Base-by-base conservation (phyloP, 2,797 vertebrate species). In the Sebastes goodei region DNA sequence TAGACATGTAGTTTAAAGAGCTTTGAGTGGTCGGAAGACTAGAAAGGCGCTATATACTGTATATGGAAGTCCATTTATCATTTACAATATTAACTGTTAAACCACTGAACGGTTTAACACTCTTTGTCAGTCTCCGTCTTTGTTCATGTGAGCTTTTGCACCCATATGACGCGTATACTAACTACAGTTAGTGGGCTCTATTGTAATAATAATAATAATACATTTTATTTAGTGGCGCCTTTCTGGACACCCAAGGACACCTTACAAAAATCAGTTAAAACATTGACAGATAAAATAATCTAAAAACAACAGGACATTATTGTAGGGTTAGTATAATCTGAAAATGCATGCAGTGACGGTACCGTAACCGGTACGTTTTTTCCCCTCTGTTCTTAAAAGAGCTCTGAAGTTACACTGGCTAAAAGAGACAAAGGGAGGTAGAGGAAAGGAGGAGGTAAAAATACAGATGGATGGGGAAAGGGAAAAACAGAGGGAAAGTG, bases 401-500 rank as follows among this genome's bases (percentile, higher is more conserved):
- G 33, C 62, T 87, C 56, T 79, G 62, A 86, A 87, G 86, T 92
- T 80, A 76, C 46, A 61, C 29, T 67, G 77, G 78, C 80, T 84
- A 57, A 86, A 85, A 76, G 70, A 85, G 30, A 84, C 66, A 74
- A 70, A 79, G 74, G 61, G 64, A 74, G 79, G 78, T 76, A 64
- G 42, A 77, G 66, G 60, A 71, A 88, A 80, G 75, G 21, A 81
- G 49, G 55, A 74, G 65, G 68, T 77, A 82, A 80, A 89, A 86
- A 86, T 83, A 91, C 77, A 89, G 86, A 91, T 84, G 80, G 83
- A 86, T n/a, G 67, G 60, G 57, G 59, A 66, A 67, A 86, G 78
- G 73, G 76, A 67, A 88, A 91, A 88, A 82, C 15, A 65, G 78
- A 86, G 64, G 73, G 76, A 92, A 91, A 94, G 87, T 88, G 89